Conservation (phyloP, 2,797 vertebrate genomes). For the Phoeniculus purpureus region DNA sequence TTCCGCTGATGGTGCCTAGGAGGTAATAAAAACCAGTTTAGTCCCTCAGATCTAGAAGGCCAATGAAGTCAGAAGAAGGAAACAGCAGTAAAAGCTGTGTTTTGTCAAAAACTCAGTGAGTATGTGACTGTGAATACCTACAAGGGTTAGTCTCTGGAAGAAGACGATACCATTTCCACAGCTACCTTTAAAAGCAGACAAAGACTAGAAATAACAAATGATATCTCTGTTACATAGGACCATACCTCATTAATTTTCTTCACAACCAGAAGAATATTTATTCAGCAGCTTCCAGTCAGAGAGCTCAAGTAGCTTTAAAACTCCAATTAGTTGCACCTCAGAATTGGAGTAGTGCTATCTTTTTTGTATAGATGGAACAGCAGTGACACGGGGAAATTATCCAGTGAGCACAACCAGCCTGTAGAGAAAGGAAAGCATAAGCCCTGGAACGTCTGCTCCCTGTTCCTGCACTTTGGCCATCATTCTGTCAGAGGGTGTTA, state of each 20-base stretch:
- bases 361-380: constrained; percentile 20
- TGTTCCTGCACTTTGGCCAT: neutral
- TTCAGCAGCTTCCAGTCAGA: neutral
- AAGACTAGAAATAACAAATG: neutral
- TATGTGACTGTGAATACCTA: constrained; percentile 45
- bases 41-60: constrained; percentile 24
- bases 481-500: constrained; percentile 29
- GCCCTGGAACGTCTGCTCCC: neutral
- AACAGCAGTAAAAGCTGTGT: constrained; percentile 24
- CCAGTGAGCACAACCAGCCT: constrained; percentile 6
- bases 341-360: constrained; percentile 32
- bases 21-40: constrained; percentile 48
- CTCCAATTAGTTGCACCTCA: constrained; percentile 11
- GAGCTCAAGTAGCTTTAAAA: constrained; percentile 24
- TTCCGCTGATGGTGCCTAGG: constrained; percentile 17
- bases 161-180: neutral
- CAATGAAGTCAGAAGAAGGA: neutral
- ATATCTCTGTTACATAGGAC: neutral
- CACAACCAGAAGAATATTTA: constrained; percentile 31
- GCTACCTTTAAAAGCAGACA: neutral
- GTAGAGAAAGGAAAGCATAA: neutral
- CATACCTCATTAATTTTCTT: constrained; percentile 15
- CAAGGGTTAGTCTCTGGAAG: neutral
- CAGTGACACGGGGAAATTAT: neutral
- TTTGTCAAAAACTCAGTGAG: constrained; percentile 19